These are phyloP conservation scores for Lacanobia oleracea DNA, from an alignment of 2,888 invertebrate genomes.

Conservation along the genomic window DNA sequence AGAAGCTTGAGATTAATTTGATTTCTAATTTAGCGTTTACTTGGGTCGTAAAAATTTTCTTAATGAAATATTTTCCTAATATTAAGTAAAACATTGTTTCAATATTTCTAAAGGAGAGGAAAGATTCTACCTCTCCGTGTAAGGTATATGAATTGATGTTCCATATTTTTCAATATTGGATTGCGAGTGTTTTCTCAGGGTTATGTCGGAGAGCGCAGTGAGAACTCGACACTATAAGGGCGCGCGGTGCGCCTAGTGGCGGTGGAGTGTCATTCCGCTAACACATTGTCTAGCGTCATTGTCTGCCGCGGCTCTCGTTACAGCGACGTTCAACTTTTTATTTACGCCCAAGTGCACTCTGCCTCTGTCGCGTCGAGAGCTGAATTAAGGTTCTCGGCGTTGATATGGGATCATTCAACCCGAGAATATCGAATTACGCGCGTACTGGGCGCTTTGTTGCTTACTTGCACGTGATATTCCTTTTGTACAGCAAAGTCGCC, in stretches of 20 bases:
- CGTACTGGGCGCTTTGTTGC: slow-evolving; percentile 87
- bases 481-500: slow-evolving; percentile 73
- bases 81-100: slow-evolving; percentile 21
- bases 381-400: slow-evolving; percentile 88
- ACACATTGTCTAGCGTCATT: slow-evolving; percentile 89
- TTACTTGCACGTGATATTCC: slow-evolving; percentile 88
- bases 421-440: slow-evolving; percentile 89
- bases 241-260: slow-evolving; percentile 81
- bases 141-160: slow-evolving; percentile 40
- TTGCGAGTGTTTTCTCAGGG: slow-evolving; percentile 55
- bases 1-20: slow-evolving; percentile 42
- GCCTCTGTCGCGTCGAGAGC: slow-evolving; percentile 86
- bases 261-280: slow-evolving; percentile 85
- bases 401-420: slow-evolving; percentile 91
- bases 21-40: slow-evolving; percentile 37
- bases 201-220: slow-evolving; percentile 69
- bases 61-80: slow-evolving; percentile 42
- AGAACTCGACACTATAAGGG: slow-evolving; percentile 73
- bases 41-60: slow-evolving; percentile 8
- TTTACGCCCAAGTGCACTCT: slow-evolving; percentile 90
- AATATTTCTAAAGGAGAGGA: not conserved
- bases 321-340: slow-evolving; percentile 89
- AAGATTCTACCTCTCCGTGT: not conserved
- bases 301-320: slow-evolving; percentile 85
- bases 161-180: slow-evolving; percentile 62